Conservation (phyloP, 1,140 invertebrate species). For the Brachionus sp. region DNA sequence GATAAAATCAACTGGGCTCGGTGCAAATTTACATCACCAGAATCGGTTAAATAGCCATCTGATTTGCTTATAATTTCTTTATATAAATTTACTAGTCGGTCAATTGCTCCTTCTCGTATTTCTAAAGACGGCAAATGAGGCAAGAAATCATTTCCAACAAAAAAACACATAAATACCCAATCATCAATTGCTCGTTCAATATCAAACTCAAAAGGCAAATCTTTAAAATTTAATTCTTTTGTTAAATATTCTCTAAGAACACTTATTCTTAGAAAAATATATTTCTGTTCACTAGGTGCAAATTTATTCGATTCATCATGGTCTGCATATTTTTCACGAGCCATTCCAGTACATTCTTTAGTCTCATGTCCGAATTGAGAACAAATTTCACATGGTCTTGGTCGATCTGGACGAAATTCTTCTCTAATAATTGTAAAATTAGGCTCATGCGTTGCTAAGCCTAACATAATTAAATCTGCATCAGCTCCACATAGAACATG, state of each 20-base stretch:
- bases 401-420: constrained; percentile 96
- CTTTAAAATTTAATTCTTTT: constrained; percentile 78
- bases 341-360: constrained; percentile 81
- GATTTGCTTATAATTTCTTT: constrained; percentile 92
- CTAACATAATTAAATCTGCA: constrained; percentile 82
- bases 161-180: constrained; percentile 99
- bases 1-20: constrained; percentile 87
- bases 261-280: constrained; percentile 69
- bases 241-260: constrained; percentile 92
- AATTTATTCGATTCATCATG: constrained; percentile 63
- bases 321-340: constrained; percentile 57
- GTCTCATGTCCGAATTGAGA: constrained; percentile 90
- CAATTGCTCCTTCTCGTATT: constrained; percentile 92
- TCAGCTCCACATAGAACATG: constrained; percentile 97
- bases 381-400: constrained; percentile 91
- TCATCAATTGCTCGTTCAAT: constrained; percentile 72
- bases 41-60: constrained; percentile 83
- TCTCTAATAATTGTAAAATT: constrained; percentile 88
- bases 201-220: constrained; percentile 75
- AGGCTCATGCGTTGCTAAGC: constrained; percentile 94
- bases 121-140: constrained; percentile 96
- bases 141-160: constrained; percentile 98
- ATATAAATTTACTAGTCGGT: constrained; percentile 85
- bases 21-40: constrained; percentile 83
- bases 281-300: constrained; percentile 56